These are phyloP conservation scores for Philaenus spumarius DNA, from an alignment of 1,140 invertebrate genomes.

Conservation along the genomic window DNA sequence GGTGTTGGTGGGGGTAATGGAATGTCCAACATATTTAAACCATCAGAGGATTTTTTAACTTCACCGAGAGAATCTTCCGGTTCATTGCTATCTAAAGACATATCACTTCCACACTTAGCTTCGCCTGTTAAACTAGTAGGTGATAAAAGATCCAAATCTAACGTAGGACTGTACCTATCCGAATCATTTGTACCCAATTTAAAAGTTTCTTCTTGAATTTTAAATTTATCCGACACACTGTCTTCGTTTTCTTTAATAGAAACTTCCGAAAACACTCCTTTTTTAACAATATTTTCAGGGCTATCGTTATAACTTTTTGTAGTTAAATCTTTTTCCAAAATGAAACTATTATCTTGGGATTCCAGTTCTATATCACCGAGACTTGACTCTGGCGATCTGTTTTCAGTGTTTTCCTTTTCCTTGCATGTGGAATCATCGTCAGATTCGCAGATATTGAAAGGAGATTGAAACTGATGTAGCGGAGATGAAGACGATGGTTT, in stretches of 20 bases:
- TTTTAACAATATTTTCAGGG: background rate
- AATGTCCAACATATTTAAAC: slow-evolving; percentile 16
- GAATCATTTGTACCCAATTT: background rate
- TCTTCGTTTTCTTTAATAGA: too few species aligned
- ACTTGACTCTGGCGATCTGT: too few species aligned
- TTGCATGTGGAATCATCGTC: too few species aligned
- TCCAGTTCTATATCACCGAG: background rate
- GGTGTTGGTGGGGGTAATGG: slow-evolving; percentile 7
- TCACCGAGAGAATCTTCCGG: background rate
- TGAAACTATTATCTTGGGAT: background rate
- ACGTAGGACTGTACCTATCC: slow-evolving; percentile 9
- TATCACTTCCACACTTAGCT: slow-evolving; percentile 5
- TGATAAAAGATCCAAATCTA: slow-evolving; percentile 3
- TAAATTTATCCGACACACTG: background rate
- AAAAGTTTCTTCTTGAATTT: background rate
- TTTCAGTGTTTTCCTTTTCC: too few species aligned
- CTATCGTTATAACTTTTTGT: background rate
- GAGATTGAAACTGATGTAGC: too few species aligned
- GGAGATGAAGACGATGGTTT: too few species aligned
- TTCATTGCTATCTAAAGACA: slow-evolving; percentile 8
- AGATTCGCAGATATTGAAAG: too few species aligned
- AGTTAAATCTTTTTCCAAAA: background rate
- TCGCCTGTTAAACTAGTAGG: background rate
- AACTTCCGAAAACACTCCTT: background rate
- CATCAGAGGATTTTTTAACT: background rate